These are phyloP conservation scores for Plestiodon gilberti DNA, from an alignment of 2,113 vertebrate species.

Conservation along the genomic window DNA sequence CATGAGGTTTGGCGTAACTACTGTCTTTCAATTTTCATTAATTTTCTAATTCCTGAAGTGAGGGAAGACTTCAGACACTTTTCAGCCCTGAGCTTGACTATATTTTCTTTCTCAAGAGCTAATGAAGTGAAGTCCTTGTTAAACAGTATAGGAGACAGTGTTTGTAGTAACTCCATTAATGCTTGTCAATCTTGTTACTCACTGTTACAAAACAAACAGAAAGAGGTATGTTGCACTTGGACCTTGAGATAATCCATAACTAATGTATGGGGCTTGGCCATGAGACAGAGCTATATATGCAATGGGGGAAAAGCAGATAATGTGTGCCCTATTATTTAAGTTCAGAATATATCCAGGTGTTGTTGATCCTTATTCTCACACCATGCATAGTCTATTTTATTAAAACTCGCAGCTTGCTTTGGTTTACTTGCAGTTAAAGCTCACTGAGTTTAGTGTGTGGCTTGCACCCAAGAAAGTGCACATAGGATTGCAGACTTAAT, in stretches of 20 bases:
- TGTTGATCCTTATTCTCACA: neutral
- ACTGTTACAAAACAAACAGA: conserved; percentile 55
- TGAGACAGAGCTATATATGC: conserved; percentile 13
- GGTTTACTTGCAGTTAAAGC: neutral
- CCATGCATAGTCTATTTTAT: neutral
- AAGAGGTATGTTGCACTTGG: conserved; percentile 53
- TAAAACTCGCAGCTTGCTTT: neutral
- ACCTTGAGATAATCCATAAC: conserved; percentile 43
- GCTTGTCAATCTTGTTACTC: conserved; percentile 50
- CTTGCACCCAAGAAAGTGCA: neutral
- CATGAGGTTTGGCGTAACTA: neutral
- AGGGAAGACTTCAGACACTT: conserved; percentile 15
- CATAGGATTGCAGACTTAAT: neutral
- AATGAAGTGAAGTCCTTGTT: conserved; percentile 54
- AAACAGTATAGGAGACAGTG: conserved; percentile 31
- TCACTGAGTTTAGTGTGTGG: conserved; percentile 3
- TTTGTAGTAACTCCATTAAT: conserved; percentile 66
- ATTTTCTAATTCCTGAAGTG: conserved; percentile 2
- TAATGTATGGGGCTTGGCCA: conserved; percentile 13
- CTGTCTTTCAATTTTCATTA: conserved; percentile 14
- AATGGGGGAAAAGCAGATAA: conserved; percentile 2
- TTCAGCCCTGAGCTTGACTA: conserved; percentile 35
- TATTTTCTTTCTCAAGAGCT: conserved; percentile 47
- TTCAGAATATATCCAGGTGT: neutral
- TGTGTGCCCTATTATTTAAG: neutral